Evolutionary conservation across 2,113 vertebrate genomes (phyloP), one percentile per base, ranked within the genome.

Genomic region (Eurystomus gularis): DNA sequence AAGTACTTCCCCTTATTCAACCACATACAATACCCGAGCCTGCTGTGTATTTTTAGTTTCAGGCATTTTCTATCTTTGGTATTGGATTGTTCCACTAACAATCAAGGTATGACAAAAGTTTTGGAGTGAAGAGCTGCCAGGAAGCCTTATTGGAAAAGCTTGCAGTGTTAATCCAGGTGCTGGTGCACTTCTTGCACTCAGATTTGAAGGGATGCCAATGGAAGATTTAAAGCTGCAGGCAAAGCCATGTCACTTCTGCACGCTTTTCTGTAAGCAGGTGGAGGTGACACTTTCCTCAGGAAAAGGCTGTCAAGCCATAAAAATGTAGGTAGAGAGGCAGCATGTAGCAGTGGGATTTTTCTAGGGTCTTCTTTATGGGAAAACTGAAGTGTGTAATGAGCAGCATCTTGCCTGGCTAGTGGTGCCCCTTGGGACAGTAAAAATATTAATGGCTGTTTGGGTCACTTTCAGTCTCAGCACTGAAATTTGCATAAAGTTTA

Each of bases 1-100:
- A 95, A 96, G 83, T 78, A 95, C 91, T 96, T 97, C 91, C 91
- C 88, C 70, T 87, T 82, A 65, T 65, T 96, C 83, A 94, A 93
- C 88, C 94, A 71, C 94, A 91, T 69, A 82, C 61, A 84, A 76
- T 76, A 92, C 86, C 20, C 35, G n/a, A 69, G 57, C 19, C 78
- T 91, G 54, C 57, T 91, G 40, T 54, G 13, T 82, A 89, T 92
- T 91, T 94, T 87, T 85, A 79, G 61, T 61, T 84, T 75, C 52
- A 84, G 72, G 29, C 3, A 2, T 72, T 91, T 94, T 49, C 83
- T 93, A 26, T 92, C 39, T 95, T 92, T 91, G 81, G 49, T 82
- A 44, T 57, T 4, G 1, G 23, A 52, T 75, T 89, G 54, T 92
- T 85, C 72, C 73, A 90, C 28, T n/a, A 69, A 55, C 39, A 86